Percentiles rank a stretch among this genome's conserved stretches.
Evolutionary conservation across 1,140 invertebrate genomes (phyloP).

Genomic region (Tetragonula clypearis): DNA sequence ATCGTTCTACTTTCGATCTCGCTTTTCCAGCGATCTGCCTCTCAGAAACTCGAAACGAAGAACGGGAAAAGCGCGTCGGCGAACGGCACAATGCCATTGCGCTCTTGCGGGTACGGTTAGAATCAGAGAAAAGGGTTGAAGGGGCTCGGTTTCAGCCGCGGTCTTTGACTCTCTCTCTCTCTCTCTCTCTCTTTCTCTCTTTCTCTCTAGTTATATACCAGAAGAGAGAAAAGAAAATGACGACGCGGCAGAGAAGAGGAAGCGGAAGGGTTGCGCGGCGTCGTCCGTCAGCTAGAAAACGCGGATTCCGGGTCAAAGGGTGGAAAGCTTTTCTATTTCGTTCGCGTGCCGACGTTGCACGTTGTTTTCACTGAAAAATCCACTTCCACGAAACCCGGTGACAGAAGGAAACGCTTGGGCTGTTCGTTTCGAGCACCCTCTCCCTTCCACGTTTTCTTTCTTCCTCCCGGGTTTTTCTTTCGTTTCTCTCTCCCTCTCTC

Average conservation of each 20-base stretch:
- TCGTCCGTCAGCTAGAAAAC: constrained; percentile 10
- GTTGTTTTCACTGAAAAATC: constrained; percentile 25
- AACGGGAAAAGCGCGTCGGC: background rate
- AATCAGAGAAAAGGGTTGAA: constrained; percentile 3
- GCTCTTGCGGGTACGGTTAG: background rate
- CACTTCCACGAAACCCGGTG: background rate
- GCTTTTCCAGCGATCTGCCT: too few relatives aligned
- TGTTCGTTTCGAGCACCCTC: constrained; percentile 19
- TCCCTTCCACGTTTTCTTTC: too few relatives aligned
- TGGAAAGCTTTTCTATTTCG: constrained; percentile 37
- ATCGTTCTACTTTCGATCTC: background rate
- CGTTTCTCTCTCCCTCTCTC: background rate
- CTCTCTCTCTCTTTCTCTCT: too few relatives aligned
- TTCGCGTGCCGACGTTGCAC: constrained; percentile 19
- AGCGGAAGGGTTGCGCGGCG: constrained; percentile 7
- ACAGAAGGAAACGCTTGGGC: constrained; percentile 19
- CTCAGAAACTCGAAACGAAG: background rate
- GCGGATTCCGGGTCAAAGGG: constrained; percentile 31
- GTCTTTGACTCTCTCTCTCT: constrained; percentile 6
- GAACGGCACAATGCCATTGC: constrained; percentile 1
- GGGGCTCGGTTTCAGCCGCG: background rate
- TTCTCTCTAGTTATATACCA: background rate
- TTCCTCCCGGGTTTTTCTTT: background rate
- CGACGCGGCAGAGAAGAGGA: constrained; percentile 22
- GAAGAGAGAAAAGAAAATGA: constrained; percentile 21